Base-by-base conservation (phyloP, 2,113 vertebrate genomes). In the Melanostigma gelatinosum region DNA sequence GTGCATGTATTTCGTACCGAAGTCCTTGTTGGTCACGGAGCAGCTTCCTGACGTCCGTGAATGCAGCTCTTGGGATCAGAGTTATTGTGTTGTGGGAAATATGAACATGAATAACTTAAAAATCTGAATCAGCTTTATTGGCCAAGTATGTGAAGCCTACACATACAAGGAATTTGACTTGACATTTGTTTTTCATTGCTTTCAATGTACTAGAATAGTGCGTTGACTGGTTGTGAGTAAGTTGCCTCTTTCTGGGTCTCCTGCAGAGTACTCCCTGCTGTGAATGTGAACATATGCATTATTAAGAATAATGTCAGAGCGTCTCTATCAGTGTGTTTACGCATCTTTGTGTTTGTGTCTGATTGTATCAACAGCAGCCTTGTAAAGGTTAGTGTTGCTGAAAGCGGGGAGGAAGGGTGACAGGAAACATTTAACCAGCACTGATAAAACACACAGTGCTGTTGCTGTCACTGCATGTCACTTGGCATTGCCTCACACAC, bases 341-440 rank as follows among this genome's bases (percentile, higher is more conserved):
- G 1, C 13, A 32, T 64, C 27, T 72, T 44, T 87, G 73, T 68
- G 29, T 78, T 12, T 84, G 36, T 54, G 65, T 75, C 22, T 54
- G 89, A 89, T 88, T 2, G 20, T 77, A 87, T 90, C 88, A 68
- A 16, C 36, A 20, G 68, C 48, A 84, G 61, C 20, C 34, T 44
- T 32, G 57, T 85, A 90, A 93, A 93, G 91, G 91, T 92, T 87
- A 80, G 60, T 62, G 62, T 50, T 5, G 4, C 48, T 48, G 74
- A 55, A 70, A 82, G 87, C 77, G 32, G 24, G 52, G 29, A 42
- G 22, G 75, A 79, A 86, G 91, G 91, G 75, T 93, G 92, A 85
- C 92, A 93, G 90, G 85, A 91, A 91, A 87, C 91, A 91, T 93
- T 93, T 92, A 88, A 80, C 36, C 77, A 77, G 66, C 15, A 0